A percentile compares a stretch with the other conserved stretches of the same genome.
Conservation (phyloP, 2,888 invertebrate species). For the Eristalis tenax region DNA sequence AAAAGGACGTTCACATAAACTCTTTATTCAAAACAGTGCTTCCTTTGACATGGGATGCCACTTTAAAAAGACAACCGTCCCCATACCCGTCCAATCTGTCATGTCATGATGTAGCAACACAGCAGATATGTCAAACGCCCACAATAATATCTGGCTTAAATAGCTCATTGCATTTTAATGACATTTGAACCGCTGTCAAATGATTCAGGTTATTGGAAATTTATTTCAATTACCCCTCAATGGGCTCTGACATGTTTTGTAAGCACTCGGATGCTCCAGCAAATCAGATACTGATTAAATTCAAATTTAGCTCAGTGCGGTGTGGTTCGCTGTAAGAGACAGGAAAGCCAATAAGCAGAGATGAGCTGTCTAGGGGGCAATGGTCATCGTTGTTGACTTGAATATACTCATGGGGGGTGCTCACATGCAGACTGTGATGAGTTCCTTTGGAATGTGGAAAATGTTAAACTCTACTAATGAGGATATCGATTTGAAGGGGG, state of each 20-base stretch:
- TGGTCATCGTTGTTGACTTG: not conserved
- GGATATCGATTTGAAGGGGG: not conserved
- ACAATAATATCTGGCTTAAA: not conserved
- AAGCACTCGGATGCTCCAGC: not conserved
- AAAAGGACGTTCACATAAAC: no score
- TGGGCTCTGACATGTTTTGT: not conserved
- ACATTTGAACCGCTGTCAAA: not conserved
- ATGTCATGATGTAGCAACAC: not conserved
- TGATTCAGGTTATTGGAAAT: not conserved
- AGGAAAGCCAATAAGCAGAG: not conserved
- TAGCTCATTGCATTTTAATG: not conserved
- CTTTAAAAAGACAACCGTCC: not conserved
- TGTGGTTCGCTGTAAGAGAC: not conserved
- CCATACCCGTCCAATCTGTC: not conserved
- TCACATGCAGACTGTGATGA: not conserved
- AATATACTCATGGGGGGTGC: not conserved
- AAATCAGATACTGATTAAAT: constrained; percentile 19
- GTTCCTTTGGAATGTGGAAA: not conserved
- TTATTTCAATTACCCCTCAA: not conserved
- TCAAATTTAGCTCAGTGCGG: not conserved
- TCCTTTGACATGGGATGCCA: not conserved
- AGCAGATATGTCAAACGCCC: not conserved
- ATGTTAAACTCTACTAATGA: not conserved
- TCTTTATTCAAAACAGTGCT: no score
- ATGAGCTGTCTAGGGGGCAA: not conserved